A percentile compares a stretch with the other conserved stretches of the same genome.
These are phyloP conservation scores for Bacillus rossius DNA, from an alignment of 1,140 invertebrate genomes.

Conservation along the genomic window DNA sequence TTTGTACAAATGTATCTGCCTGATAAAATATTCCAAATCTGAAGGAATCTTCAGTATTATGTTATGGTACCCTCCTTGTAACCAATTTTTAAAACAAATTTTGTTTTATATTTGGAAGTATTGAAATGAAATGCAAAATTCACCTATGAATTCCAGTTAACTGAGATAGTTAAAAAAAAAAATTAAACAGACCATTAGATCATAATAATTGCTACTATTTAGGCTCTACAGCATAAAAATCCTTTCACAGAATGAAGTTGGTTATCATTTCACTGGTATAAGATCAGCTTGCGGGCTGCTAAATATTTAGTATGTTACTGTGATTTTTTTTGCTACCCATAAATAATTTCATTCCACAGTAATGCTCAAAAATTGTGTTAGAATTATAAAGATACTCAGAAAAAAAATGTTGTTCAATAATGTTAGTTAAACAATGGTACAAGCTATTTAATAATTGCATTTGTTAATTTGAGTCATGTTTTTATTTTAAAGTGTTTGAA, in stretches of 20 bases:
- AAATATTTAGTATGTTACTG: too few species aligned
- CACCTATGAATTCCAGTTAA: too few species aligned
- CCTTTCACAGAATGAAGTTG: too few species aligned
- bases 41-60: not conserved
- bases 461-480: not conserved
- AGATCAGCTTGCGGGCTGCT: too few species aligned
- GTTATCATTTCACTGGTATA: too few species aligned
- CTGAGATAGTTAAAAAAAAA: too few species aligned
- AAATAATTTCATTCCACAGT: too few species aligned
- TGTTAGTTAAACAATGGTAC: not conserved
- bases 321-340: too few species aligned
- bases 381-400: not conserved
- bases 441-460: not conserved
- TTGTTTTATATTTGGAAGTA: not conserved
- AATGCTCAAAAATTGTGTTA: not conserved
- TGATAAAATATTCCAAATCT: not conserved
- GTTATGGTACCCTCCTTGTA: not conserved
- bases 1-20: not conserved
- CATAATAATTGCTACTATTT: too few species aligned
- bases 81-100: not conserved
- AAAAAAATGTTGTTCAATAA: not conserved
- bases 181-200: too few species aligned
- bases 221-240: too few species aligned
- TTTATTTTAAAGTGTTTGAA: not conserved
- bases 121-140: too few species aligned